Percentiles rank a stretch among this genome's conserved stretches.
phyloP scores from a whole-genome alignment of 2,113 vertebrate genomes.

The Catagonus wagneri region DNA sequence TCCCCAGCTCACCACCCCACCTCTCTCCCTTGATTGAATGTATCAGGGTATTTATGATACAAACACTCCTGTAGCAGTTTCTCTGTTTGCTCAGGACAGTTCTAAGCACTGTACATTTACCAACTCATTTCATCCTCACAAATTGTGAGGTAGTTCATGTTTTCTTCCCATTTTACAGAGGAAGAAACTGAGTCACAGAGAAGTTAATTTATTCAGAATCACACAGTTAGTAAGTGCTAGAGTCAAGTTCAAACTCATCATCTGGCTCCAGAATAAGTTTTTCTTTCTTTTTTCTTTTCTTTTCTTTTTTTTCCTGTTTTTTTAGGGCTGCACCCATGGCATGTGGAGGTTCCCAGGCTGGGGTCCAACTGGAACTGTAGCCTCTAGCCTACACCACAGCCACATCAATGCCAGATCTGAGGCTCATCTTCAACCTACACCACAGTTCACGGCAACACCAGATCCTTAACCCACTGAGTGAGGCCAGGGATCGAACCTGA shows the following conservation, averaged over 20 bases:
- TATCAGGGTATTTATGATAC: background rate
- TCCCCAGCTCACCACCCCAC: background rate
- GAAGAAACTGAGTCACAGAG: constrained; percentile 60
- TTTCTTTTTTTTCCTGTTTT: no score
- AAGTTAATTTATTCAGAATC: constrained; percentile 10
- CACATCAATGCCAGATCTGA: no score
- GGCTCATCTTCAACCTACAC: no score
- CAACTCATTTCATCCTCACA: constrained; percentile 26
- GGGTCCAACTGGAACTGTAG: no score
- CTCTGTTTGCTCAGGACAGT: background rate
- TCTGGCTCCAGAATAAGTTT: constrained; percentile 5
- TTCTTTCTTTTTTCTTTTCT: background rate
- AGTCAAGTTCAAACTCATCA: constrained; percentile 29
- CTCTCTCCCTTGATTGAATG: background rate
- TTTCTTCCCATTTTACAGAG: constrained; percentile 42
- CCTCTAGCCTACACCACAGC: no score
- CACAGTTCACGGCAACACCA: no score
- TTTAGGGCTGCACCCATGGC: no score
- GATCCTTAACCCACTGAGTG: no score
- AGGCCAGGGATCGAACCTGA: no score
- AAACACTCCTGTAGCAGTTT: background rate
- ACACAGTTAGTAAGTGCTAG: background rate
- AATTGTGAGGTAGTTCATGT: background rate
- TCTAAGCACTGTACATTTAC: background rate
- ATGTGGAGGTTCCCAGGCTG: no score